phyloP scores from a whole-genome alignment of 2,888 invertebrate genomes.

The Embidobia sp. region DNA sequence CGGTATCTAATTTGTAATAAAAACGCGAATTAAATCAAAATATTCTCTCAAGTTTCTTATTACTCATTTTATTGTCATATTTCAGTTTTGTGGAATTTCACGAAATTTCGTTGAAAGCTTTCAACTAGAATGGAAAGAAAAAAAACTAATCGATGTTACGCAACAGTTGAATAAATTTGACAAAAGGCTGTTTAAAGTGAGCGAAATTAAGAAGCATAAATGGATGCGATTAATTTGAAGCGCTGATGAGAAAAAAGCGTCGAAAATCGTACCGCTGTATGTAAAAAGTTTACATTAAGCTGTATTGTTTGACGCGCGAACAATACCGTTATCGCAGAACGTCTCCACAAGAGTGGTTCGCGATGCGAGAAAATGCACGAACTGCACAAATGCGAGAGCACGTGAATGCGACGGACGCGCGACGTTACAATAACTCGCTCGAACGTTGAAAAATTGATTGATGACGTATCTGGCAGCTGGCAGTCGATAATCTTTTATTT shows the following conservation, averaged over 20 bases:
- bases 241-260: neutral
- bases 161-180: too few species aligned
- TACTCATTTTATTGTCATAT: too few species aligned
- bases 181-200: too few species aligned
- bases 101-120: too few species aligned
- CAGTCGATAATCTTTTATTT: slow-evolving; percentile 57
- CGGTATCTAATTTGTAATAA: too few species aligned
- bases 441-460: slow-evolving; percentile 54
- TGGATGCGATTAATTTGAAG: too few species aligned
- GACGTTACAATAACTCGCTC: slow-evolving; percentile 43
- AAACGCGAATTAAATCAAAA: too few species aligned
- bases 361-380: slow-evolving; percentile 44
- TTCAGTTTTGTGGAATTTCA: too few species aligned
- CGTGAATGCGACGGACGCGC: slow-evolving; percentile 25
- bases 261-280: neutral
- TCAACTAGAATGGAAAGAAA: too few species aligned
- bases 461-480: slow-evolving; percentile 52
- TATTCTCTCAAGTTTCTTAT: too few species aligned
- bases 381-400: slow-evolving; percentile 25
- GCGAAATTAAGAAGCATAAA: neutral
- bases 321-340: slow-evolving; percentile 40
- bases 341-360: slow-evolving; percentile 36
- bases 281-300: slow-evolving; percentile 27
- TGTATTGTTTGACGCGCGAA: slow-evolving; percentile 30
- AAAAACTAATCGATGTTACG: too few species aligned